A percentile compares a stretch with the other conserved stretches of the same genome.
These are phyloP conservation scores for Burhinus bistriatus DNA, from an alignment of 2,113 vertebrate species.

Conservation along the genomic window DNA sequence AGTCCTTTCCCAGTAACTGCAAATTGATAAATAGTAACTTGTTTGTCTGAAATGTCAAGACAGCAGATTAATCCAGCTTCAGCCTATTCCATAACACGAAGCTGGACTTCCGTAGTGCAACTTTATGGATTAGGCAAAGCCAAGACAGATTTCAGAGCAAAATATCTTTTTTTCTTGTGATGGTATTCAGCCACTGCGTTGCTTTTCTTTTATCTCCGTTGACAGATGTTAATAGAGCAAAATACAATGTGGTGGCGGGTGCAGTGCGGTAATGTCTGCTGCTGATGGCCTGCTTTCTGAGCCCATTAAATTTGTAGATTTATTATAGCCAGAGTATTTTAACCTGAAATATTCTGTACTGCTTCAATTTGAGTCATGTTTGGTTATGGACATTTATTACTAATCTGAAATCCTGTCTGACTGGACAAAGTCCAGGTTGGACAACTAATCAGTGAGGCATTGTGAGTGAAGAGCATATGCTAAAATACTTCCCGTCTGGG, in stretches of 20 bases:
- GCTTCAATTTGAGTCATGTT: not conserved
- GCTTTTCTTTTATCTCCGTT: not conserved
- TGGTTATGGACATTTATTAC: not conserved
- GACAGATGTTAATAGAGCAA: not conserved
- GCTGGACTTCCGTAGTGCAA: not conserved
- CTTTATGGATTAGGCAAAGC: not conserved
- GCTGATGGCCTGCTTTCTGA: not conserved
- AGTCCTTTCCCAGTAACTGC: not conserved
- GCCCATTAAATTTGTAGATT: not conserved
- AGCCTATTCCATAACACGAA: not conserved
- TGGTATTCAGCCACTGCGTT: not conserved
- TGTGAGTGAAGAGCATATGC: not conserved
- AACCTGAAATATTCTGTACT: not conserved
- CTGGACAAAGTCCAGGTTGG: not conserved
- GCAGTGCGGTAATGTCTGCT: not conserved
- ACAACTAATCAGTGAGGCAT: not conserved
- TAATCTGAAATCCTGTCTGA: not conserved
- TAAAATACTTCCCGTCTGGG: slow-evolving; percentile 2
- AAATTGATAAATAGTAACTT: not conserved
- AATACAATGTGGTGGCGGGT: not conserved
- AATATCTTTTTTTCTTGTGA: not conserved
- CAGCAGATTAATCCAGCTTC: not conserved
- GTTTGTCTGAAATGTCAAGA: not conserved
- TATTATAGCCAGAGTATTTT: not conserved
- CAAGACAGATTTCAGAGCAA: not conserved